These are phyloP conservation scores for Agonum fuliginosum DNA, from an alignment of 2,888 invertebrate genomes.

Conservation along the genomic window DNA sequence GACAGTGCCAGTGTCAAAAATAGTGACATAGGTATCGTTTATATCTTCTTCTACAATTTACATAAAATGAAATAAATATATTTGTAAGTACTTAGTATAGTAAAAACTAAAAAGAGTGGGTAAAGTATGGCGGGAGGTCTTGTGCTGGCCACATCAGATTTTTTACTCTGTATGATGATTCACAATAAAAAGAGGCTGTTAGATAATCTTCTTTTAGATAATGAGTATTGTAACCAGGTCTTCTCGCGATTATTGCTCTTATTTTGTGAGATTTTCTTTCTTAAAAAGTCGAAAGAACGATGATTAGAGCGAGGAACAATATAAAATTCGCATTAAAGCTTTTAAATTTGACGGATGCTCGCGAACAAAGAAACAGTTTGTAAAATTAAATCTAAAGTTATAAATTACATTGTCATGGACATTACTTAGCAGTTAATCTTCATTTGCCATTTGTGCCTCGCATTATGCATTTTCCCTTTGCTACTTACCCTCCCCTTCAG, in stretches of 20 bases:
- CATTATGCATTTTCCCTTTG: constrained; percentile 49
- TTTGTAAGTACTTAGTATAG: no score
- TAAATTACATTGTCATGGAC: constrained; percentile 54
- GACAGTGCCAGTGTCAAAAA: no score
- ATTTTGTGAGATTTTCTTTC: constrained; percentile 23
- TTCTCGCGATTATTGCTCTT: constrained; percentile 2
- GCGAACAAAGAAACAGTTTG: constrained; percentile 52
- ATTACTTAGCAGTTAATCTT: constrained; percentile 50
- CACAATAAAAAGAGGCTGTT: no score
- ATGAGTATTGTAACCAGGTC: no score
- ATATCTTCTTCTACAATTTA: no score
- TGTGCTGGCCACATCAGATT: no score
- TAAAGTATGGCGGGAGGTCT: no score
- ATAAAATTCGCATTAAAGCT: constrained; percentile 47
- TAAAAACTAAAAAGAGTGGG: no score
- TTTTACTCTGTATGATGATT: no score
- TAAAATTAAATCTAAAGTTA: constrained; percentile 53
- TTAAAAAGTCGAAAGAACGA: constrained; percentile 16
- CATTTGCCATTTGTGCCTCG: constrained; percentile 47
- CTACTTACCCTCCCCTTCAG: constrained; percentile 7
- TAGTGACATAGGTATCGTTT: no score
- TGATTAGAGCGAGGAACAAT: constrained; percentile 23
- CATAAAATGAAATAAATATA: no score
- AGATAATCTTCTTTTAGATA: no score
- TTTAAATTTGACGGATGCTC: constrained; percentile 42